Evolutionary conservation across 1,140 invertebrate genomes (phyloP).

Genomic region (Contarinia nasturtii): DNA sequence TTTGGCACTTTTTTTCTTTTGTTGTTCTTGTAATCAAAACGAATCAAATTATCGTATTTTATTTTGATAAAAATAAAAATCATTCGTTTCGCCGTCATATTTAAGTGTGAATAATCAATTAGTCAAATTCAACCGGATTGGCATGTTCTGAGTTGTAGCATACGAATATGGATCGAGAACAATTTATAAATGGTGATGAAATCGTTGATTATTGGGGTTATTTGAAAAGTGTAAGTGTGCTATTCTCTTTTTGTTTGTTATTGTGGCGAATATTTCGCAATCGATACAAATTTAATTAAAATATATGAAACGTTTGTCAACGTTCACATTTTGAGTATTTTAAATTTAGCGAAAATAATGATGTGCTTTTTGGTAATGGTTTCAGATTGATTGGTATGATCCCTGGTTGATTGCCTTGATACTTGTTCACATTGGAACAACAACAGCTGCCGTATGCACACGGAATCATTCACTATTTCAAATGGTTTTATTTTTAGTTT

Average conservation of each 20-base stretch:
- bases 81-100: too few species aligned
- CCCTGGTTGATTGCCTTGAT: constrained; percentile 63
- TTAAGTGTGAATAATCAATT: too few species aligned
- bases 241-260: constrained; percentile 4
- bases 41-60: too few species aligned
- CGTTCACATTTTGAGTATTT: constrained; percentile 20
- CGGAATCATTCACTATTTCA: constrained; percentile 74
- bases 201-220: constrained; percentile 37
- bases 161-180: too few species aligned
- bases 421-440: constrained; percentile 53
- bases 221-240: constrained; percentile 35
- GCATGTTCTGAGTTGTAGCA: too few species aligned
- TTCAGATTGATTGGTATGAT: constrained; percentile 82
- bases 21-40: too few species aligned
- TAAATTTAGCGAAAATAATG: too few species aligned
- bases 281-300: constrained; percentile 1
- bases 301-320: constrained; percentile 4
- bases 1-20: too few species aligned
- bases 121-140: too few species aligned
- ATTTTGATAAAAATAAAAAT: too few species aligned
- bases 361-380: too few species aligned
- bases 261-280: constrained; percentile 1
- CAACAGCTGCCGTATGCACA: constrained; percentile 56
- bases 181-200: constrained; percentile 9
- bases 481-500: constrained; percentile 56